Base-by-base conservation (phyloP, 2,888 invertebrate genomes). In the Embidobia sp. region DNA sequence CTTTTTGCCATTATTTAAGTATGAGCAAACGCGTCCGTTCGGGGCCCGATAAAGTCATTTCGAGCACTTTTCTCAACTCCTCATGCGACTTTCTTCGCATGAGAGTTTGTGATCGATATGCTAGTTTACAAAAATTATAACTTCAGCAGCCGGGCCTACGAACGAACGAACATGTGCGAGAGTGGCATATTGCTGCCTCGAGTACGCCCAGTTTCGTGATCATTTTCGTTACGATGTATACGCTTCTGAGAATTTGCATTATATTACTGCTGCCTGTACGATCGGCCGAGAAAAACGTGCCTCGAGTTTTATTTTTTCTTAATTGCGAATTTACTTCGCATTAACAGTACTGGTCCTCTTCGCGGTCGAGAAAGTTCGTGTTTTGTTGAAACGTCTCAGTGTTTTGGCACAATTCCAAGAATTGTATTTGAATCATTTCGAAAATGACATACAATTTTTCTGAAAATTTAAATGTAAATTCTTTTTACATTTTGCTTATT, bases 201-300 rank as follows among this genome's bases (percentile, higher is more conserved):
- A 40, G 33, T 49, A 66, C 74, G 74, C 74, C 74, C 66, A 74
- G 55, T 74, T 74, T 74, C 66, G 74, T 74, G 74, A 66, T 74
- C 59, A 74, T 66, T 74, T 74, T 66, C 74, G 74, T 66, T 74
- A 57, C 66, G 66, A 74, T 74, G 53, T 74, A 61, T 44, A 53
- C 27, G 44, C 66, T 66, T 66, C 66, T 51, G 22, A 51, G 74
- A 59, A 74, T 55, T 63, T 44, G 42, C 66, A 48, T 64, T 48
- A 26, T 35, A 57, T 35, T 44, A 35, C 59, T 57, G 49, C 48
- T 42, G 40, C 27, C 10, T 6, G 16, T 49, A 49, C 40, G 16
- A 13, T 13, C 6, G 11, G 64, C 15, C 40, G 31, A 40, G 42
- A 51, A 33, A 40, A 51, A 40, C n/a, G 1, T 46, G 11, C 31